Evolutionary conservation across 2,888 invertebrate species (phyloP).

Genomic region (Xestia xanthographa): DNA sequence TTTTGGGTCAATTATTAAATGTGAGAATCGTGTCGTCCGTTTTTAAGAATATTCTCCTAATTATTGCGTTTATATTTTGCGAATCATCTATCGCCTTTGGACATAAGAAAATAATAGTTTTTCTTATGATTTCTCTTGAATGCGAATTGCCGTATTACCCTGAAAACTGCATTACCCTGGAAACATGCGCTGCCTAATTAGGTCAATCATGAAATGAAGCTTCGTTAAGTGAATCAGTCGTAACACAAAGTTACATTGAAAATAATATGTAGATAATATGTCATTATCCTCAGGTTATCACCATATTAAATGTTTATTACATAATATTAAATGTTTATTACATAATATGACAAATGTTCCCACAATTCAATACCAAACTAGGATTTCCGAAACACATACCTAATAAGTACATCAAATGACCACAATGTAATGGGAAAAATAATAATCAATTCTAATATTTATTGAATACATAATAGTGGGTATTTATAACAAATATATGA

Average conservation of each 20-base stretch:
- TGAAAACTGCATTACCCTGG: neutral
- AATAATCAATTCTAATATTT: neutral
- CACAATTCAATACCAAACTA: neutral
- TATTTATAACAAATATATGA: neutral
- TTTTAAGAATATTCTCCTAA: no score
- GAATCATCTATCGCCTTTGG: neutral
- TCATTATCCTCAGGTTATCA: neutral
- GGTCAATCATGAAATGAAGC: neutral
- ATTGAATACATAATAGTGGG: neutral
- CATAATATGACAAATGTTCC: neutral
- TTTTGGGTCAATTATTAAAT: no score
- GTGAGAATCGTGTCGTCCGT: no score
- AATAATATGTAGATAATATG: neutral
- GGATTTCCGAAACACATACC: neutral
- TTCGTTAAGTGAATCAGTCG: neutral
- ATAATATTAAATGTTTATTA: no score
- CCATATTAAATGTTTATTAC: neutral
- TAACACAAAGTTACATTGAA: neutral
- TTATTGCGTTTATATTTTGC: no score
- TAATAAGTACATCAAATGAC: neutral
- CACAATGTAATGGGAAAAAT: neutral
- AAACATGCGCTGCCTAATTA: neutral
- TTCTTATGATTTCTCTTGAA: neutral
- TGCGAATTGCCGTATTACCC: neutral
- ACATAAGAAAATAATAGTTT: neutral